phyloP scores from a whole-genome alignment of 2,888 invertebrate genomes.

The Caenorhabditis sulstoni region DNA sequence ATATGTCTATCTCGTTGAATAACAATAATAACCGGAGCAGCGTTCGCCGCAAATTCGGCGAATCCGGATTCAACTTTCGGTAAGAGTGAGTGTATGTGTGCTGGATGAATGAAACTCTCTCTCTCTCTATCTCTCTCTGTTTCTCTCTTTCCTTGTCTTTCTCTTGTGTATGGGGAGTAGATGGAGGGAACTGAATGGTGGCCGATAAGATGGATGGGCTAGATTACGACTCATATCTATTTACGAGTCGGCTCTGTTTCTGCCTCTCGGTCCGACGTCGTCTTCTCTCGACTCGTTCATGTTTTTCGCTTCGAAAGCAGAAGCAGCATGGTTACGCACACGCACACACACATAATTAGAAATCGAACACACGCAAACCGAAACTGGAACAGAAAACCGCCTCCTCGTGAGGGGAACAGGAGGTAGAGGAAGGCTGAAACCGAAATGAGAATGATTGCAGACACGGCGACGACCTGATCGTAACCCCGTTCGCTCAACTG shows the following conservation, averaged over 20 bases:
- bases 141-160: no score
- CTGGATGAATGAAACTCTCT: no score
- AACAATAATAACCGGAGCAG: slow-evolving; percentile 57
- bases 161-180: slow-evolving; percentile 15
- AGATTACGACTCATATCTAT: slow-evolving; percentile 47
- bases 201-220: slow-evolving; percentile 38
- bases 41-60: slow-evolving; percentile 63
- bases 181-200: neutral
- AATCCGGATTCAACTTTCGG: slow-evolving; percentile 62
- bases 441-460: slow-evolving; percentile 83
- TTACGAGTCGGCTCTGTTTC: slow-evolving; percentile 30
- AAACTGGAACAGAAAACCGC: slow-evolving; percentile 1
- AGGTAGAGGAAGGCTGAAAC: neutral
- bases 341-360: slow-evolving; percentile 23
- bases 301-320: slow-evolving; percentile 29
- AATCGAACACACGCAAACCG: neutral
- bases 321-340: slow-evolving; percentile 23
- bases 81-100: slow-evolving; percentile 12
- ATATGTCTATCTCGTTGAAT: slow-evolving; percentile 53
- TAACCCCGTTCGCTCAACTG: slow-evolving; percentile 99
- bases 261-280: neutral
- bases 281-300: slow-evolving; percentile 33
- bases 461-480: slow-evolving; percentile 99
- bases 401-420: neutral
- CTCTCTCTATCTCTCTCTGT: no score